These are phyloP conservation scores for Sylvia atricapilla DNA, from an alignment of 2,113 vertebrate species.

Conservation along the genomic window DNA sequence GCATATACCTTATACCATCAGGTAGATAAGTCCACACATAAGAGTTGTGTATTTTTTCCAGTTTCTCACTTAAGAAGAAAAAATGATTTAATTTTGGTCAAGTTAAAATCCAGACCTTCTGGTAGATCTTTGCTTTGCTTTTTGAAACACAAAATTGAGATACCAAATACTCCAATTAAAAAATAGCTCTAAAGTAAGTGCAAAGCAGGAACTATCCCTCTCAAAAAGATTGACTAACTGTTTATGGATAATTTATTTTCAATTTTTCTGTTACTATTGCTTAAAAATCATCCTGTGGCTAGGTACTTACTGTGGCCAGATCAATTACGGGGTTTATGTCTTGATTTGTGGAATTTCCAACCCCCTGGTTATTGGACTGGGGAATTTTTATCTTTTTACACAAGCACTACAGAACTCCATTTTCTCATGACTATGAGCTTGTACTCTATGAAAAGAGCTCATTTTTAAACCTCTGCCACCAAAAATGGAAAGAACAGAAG, in stretches of 20 bases:
- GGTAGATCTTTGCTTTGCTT: background rate
- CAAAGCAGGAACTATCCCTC: background rate
- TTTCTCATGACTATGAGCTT: background rate
- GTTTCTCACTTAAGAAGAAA: background rate
- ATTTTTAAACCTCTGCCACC: background rate
- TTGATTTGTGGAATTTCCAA: background rate
- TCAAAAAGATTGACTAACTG: background rate
- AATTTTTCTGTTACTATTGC: background rate
- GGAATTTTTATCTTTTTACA: background rate
- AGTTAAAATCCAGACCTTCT: background rate
- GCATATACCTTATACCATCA: rapidly evolving
- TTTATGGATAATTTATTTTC: background rate
- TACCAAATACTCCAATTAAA: background rate
- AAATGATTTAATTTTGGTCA: background rate
- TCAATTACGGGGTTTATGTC: background rate
- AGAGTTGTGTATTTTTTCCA: background rate
- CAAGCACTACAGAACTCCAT: background rate
- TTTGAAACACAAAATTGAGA: background rate
- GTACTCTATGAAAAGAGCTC: background rate
- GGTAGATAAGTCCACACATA: background rate
- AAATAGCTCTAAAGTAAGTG: background rate
- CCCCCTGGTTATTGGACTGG: background rate
- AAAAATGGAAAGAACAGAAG: background rate
- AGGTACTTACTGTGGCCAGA: background rate
- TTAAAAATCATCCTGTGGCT: background rate